These are phyloP conservation scores for Hylaea fasciaria DNA, from an alignment of 2,888 invertebrate genomes.

Conservation along the genomic window DNA sequence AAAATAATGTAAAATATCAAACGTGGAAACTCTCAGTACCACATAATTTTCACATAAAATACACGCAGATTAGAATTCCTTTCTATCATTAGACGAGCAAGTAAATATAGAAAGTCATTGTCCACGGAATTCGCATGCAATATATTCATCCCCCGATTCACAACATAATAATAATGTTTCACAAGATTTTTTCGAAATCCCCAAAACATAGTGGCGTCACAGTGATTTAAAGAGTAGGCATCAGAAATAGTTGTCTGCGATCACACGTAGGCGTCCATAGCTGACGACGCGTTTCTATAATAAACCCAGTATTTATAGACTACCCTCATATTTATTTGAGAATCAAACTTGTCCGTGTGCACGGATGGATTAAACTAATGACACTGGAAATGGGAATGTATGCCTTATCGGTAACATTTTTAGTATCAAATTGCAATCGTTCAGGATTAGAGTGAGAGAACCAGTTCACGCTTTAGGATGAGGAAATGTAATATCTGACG, in stretches of 20 bases:
- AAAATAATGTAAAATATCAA: too few species aligned
- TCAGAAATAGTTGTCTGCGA: slow-evolving; percentile 49
- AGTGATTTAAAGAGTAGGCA: slow-evolving; percentile 40
- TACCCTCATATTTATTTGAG: slow-evolving; percentile 50
- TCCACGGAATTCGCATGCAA: slow-evolving; percentile 20
- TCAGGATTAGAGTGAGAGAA: slow-evolving; percentile 21
- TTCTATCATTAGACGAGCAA: too few species aligned
- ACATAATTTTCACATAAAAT: too few species aligned
- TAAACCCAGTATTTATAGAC: slow-evolving; percentile 53
- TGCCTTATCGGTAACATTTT: slow-evolving; percentile 38
- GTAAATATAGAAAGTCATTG: slow-evolving; percentile 2
- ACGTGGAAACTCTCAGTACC: too few species aligned
- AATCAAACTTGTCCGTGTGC: slow-evolving; percentile 50
- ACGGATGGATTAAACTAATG: slow-evolving; percentile 46
- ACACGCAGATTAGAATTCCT: too few species aligned
- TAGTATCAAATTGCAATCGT: slow-evolving; percentile 38
- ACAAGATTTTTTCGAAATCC: slow-evolving; percentile 34
- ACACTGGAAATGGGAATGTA: slow-evolving; percentile 45
- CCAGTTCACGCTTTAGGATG: slow-evolving; percentile 28
- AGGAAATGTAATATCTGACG: slow-evolving; percentile 28
- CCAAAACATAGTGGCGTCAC: slow-evolving; percentile 37
- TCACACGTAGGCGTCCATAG: slow-evolving; percentile 51
- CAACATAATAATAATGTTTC: slow-evolving; percentile 14
- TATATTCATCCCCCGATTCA: slow-evolving; percentile 1
- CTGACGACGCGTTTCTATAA: slow-evolving; percentile 51